Percentiles rank a stretch among this genome's conserved stretches.
phyloP scores from a whole-genome alignment of 2,113 vertebrate genomes.

The Pardalotus punctatus region DNA sequence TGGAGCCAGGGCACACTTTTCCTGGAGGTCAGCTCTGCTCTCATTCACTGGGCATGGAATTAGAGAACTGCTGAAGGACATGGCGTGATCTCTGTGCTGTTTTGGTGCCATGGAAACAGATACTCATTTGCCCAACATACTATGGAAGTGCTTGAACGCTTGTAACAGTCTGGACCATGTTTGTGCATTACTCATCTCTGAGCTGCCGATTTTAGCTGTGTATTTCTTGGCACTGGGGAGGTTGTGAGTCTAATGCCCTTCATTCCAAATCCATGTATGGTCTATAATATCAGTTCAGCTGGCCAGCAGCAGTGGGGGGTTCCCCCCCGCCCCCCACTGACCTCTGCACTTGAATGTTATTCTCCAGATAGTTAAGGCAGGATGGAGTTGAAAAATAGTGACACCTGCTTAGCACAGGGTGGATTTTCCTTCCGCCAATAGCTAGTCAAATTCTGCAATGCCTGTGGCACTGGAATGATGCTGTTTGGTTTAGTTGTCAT shows the following conservation, averaged over 20 bases:
- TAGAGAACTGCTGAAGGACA: neutral
- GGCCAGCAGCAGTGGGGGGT: neutral
- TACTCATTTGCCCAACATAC: constrained; percentile 42
- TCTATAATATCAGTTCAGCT: neutral
- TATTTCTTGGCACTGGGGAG: constrained; percentile 56
- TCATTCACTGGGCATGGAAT: neutral
- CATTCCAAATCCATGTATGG: constrained; percentile 76
- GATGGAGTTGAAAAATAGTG: neutral
- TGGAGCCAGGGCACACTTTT: neutral
- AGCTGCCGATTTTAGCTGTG: constrained; percentile 57
- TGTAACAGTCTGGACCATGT: neutral
- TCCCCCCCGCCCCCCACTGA: neutral
- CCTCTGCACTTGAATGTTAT: neutral
- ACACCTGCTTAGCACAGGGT: neutral
- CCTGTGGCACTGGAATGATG: neutral
- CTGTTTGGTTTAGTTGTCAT: neutral
- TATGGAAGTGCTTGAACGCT: neutral
- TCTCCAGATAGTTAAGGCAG: constrained; percentile 18
- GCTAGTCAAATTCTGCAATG: neutral
- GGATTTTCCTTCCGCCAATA: neutral
- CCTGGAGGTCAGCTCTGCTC: neutral
- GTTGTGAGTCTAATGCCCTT: constrained; percentile 13
- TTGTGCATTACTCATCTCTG: constrained; percentile 51
- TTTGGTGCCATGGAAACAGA: constrained; percentile 53
- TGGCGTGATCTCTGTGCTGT: neutral